Conservation (phyloP, 2,797 vertebrate genomes). For the Enteromius unitaeniatus region DNA sequence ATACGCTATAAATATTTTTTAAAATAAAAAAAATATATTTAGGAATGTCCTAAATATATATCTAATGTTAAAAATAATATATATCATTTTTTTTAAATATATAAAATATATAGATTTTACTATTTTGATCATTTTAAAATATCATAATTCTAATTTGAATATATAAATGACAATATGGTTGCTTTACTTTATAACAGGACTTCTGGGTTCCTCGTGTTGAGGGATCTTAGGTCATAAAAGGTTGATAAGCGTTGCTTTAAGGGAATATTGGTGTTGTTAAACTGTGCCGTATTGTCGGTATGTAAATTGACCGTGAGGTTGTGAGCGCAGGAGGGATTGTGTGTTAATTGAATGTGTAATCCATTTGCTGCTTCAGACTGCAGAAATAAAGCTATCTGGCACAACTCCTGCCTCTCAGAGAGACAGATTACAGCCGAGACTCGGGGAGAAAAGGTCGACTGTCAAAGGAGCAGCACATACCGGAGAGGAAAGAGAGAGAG, state of each 20-base stretch:
- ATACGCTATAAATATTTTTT: neutral
- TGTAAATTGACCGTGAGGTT: conserved; percentile 16
- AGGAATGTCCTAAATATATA: too few species aligned
- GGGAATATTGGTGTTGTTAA: neutral
- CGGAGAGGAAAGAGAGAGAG: neutral
- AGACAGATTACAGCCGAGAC: conserved; percentile 36
- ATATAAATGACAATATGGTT: neutral
- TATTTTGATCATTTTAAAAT: neutral
- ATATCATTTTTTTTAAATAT: neutral
- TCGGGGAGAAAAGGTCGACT: conserved; percentile 12
- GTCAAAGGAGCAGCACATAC: conserved; percentile 7
- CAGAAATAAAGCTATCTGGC: conserved; percentile 36
- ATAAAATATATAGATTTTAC: neutral
- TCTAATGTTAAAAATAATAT: neutral
- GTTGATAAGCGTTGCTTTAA: neutral
- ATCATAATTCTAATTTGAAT: neutral
- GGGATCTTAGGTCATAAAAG: neutral
- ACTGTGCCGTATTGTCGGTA: neutral
- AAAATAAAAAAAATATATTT: too few species aligned
- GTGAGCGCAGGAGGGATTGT: neutral
- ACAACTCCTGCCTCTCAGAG: conserved; percentile 26
- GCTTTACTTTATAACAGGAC: neutral
- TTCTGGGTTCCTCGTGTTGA: neutral
- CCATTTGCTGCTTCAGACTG: conserved; percentile 39
- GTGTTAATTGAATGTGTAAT: conserved; percentile 52